Conservation (phyloP, 1,140 invertebrate genomes). For the Bicyclus anynana region DNA sequence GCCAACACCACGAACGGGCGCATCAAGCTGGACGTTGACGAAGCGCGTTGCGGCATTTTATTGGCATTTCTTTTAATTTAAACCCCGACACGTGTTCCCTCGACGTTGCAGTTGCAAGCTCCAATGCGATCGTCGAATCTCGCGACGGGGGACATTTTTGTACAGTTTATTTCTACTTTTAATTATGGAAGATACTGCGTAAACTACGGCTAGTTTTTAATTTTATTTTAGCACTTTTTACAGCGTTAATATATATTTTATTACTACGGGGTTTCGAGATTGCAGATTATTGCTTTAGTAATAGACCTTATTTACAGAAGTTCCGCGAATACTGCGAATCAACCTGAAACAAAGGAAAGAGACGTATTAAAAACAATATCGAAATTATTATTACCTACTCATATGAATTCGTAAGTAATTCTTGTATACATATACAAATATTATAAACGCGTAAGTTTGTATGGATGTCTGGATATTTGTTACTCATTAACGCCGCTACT, state of each 20-base stretch:
- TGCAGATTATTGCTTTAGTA: constrained; percentile 63
- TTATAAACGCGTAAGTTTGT: no score
- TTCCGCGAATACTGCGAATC: constrained; percentile 20
- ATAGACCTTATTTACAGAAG: constrained; percentile 56
- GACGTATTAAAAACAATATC: neutral
- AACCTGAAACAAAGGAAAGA: constrained; percentile 55
- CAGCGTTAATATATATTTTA: constrained; percentile 28
- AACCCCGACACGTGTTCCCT: constrained; percentile 31
- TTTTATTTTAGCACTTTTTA: constrained; percentile 43
- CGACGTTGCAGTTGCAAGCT: constrained; percentile 28
- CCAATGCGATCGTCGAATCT: neutral
- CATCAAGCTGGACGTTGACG: constrained; percentile 82
- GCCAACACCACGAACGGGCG: constrained; percentile 89
- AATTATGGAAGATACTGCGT: constrained; percentile 54
- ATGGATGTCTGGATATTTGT: no score
- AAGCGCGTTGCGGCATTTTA: constrained; percentile 79
- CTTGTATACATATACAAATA: no score
- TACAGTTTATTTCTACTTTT: constrained; percentile 29
- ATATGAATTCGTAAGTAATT: no score
- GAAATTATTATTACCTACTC: no score
- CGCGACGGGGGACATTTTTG: constrained; percentile 36
- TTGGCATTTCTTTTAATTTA: constrained; percentile 44
- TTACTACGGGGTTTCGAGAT: constrained; percentile 61
- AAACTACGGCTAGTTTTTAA: constrained; percentile 36
- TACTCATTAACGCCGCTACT: no score